Conservation (phyloP, 2,113 vertebrate genomes). For the Oxyruncus cristatus region DNA sequence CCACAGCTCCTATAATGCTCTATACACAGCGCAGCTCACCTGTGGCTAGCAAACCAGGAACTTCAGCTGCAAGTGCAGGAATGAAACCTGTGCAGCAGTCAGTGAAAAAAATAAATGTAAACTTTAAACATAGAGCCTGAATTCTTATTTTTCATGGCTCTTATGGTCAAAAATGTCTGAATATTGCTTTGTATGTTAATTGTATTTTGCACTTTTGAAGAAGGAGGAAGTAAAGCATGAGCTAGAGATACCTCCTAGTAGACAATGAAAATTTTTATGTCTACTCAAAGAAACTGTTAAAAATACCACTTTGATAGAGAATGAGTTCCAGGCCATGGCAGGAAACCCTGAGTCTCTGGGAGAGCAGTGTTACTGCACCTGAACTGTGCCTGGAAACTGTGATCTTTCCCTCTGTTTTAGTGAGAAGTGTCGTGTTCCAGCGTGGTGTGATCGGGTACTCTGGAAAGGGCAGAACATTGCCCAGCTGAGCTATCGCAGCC, state of each 20-base stretch:
- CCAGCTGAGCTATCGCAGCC: conserved; percentile 89
- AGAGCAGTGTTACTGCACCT: neutral
- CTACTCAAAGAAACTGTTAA: neutral
- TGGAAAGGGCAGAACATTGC: conserved; percentile 87
- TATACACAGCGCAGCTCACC: neutral
- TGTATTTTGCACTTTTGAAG: neutral
- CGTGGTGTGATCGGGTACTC: conserved; percentile 95
- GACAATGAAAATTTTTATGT: neutral
- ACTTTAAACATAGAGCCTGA: neutral
- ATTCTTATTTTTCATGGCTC: neutral
- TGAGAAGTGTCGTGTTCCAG: conserved; percentile 93
- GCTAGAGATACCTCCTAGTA: neutral
- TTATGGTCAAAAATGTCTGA: neutral
- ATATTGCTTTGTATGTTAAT: neutral
- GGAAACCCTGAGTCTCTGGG: neutral
- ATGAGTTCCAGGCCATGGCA: neutral
- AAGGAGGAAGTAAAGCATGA: neutral
- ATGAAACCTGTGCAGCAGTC: neutral
- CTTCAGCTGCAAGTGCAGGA: neutral
- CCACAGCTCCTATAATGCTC: neutral
- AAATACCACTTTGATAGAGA: neutral
- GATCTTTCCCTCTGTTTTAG: conserved; percentile 55
- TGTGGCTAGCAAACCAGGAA: neutral
- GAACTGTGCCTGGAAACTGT: neutral
- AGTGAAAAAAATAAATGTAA: neutral